Evolutionary conservation across 30 jellyfish, hydroid and myxozoan species (phyloP).

Genomic region (Hydra vulgaris): DNA sequence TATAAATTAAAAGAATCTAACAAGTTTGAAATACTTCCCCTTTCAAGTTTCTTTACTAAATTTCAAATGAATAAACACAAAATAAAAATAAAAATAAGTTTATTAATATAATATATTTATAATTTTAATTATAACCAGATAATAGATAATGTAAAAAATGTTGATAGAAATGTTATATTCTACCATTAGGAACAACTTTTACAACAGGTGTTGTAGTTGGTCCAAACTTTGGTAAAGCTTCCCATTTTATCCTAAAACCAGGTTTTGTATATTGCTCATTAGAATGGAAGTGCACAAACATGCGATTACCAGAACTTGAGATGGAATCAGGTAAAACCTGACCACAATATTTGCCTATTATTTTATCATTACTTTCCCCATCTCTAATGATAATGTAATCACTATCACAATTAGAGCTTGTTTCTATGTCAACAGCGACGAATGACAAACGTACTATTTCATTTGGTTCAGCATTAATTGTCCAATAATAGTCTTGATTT

Average conservation of each 20-base stretch:
- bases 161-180: no score
- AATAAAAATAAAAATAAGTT: no score
- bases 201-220: not conserved
- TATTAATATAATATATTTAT: no score
- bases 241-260: slow-evolving; percentile 64
- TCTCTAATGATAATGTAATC: slow-evolving; percentile 35
- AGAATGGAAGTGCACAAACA: slow-evolving; percentile 5
- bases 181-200: no score
- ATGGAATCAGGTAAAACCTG: slow-evolving; percentile 17
- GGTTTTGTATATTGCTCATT: slow-evolving; percentile 11
- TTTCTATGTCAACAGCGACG: slow-evolving; percentile 13
- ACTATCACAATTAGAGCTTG: slow-evolving; percentile 17
- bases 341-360: slow-evolving; percentile 24
- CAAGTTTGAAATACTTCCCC: no score
- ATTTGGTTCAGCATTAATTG: slow-evolving; percentile 27
- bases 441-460: not conserved
- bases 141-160: no score
- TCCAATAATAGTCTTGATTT: slow-evolving; percentile 36
- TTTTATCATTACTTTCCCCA: slow-evolving; percentile 28
- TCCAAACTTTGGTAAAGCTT: not conserved
- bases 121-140: no score
- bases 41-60: no score
- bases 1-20: no score
- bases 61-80: no score
- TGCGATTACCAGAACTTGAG: slow-evolving; percentile 7